Evolutionary conservation across 2,113 vertebrate genomes (phyloP), one percentile per base, ranked within the genome.

Genomic region (Gobiocypris rarus): DNA sequence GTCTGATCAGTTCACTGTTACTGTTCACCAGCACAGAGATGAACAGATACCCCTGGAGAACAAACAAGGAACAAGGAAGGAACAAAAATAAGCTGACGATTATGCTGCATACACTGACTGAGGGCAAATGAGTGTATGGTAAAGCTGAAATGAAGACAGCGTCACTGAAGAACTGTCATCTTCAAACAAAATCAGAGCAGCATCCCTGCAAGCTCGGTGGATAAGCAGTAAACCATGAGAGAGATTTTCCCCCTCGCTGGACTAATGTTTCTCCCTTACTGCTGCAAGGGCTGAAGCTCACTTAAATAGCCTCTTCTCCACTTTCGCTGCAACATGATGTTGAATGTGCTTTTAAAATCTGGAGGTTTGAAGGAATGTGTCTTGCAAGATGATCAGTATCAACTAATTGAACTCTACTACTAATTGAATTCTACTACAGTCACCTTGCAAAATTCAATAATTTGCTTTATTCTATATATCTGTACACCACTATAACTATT

Each of bases 21-120:
- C 96, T 97, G 93, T 97, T 98, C 54, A 98, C 97, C 93, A 98
- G 92, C 77, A 98, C 97, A 0, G 97, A 98, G 89, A 98, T 98
- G 89, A 98, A 98, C 83, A 98, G 93, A 91, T 98, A 98, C 9
- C 97, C 97, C 97, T 96, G 83, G 43, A 52, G 73, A 24, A 83
- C 22, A 59, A 71, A 73, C 2, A 65, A 76, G 34, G 34, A 38
- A 38, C 34, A 59, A 70, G 38, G 9, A 52, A 77, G 15, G 9
- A 41, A 69, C 22, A 84, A 34, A 70, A 48, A 73, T 5, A 65
- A 5, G 38, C 28, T 50, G 65, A 63, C 50, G 1, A 8, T 2
- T 73, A 80, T 24, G 17, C 9, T 84, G 45, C 58, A 67, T 41
- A 73, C 52, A 77, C 22, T 8, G 22, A 24, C 54, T 10, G 0